A percentile compares a stretch with the other conserved stretches of the same genome.
phyloP scores from a whole-genome alignment of 92 coral and sea anemone genomes.

The Zoanthus gigantus region DNA sequence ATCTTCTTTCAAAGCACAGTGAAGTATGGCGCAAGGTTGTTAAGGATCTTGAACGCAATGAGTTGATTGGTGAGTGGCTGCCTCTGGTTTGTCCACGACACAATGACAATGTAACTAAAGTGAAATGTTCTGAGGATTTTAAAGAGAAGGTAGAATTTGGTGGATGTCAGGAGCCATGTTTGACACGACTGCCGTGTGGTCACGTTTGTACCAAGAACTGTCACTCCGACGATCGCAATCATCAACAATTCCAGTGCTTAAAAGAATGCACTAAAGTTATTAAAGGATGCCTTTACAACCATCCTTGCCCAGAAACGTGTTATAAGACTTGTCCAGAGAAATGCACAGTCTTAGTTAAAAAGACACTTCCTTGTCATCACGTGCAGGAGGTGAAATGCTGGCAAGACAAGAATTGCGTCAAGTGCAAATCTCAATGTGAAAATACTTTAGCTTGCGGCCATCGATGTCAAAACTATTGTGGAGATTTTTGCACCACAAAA shows the following conservation, averaged over 20 bases:
- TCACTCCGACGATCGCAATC: slow-evolving; percentile 75
- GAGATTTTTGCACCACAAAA: slow-evolving; percentile 66
- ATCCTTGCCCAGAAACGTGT: slow-evolving; percentile 74
- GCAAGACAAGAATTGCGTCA: not conserved
- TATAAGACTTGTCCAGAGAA: slow-evolving; percentile 60
- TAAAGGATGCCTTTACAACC: slow-evolving; percentile 59
- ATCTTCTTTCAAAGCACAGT: slow-evolving; percentile 69
- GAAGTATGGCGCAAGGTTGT: slow-evolving; percentile 82
- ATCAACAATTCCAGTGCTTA: slow-evolving; percentile 51
- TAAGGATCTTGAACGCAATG: slow-evolving; percentile 55
- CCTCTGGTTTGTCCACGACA: slow-evolving; percentile 82
- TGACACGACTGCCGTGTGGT: slow-evolving; percentile 77
- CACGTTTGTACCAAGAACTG: slow-evolving; percentile 77
- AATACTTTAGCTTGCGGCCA: slow-evolving; percentile 77
- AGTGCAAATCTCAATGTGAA: slow-evolving; percentile 73
- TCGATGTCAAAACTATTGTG: slow-evolving; percentile 78
- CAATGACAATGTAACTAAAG: slow-evolving; percentile 46
- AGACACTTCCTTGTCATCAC: slow-evolving; percentile 72
- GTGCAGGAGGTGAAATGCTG: slow-evolving; percentile 58
- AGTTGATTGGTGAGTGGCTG: slow-evolving; percentile 70
- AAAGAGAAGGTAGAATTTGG: slow-evolving; percentile 71
- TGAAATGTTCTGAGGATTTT: slow-evolving; percentile 71
- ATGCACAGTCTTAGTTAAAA: slow-evolving; percentile 62
- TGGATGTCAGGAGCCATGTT: slow-evolving; percentile 80
- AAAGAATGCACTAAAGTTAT: slow-evolving; percentile 69